Base-by-base conservation (phyloP, 2,113 vertebrate species). In the Coptodon bakossiorum region DNA sequence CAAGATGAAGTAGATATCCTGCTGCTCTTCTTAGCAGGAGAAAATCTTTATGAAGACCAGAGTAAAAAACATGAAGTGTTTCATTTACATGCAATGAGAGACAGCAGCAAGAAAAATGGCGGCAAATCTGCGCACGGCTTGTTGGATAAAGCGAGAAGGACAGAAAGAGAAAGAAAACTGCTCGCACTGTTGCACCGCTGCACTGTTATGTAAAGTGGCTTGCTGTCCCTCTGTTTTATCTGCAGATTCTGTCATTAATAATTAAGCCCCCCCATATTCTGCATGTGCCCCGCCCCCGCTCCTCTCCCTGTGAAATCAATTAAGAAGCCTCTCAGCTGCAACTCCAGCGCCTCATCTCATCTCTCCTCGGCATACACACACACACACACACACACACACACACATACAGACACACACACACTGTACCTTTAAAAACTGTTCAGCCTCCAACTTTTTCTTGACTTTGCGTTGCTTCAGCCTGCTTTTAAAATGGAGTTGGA, bases 241-340 rank as follows among this genome's bases (percentile, higher is more conserved):
- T 92, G 92, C 93, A 95, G 94, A 95, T 95, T 96, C 95, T 95
- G 94, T 92, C 91, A 96, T 96, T 96, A 96, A 96, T 96, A 96
- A 95, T 96, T 95, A 95, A 96, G 88, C 89, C 94, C 91, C 94
- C 86, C 87, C 94, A 94, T 88, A 94, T 92, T 94, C 89, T 92
- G 91, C 94, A 91, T 94, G 91, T 86, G 91, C 91, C 94, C 94
- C 94, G 90, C 92, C 94, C 92, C 90, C 86, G 90, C 94, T 93
- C 90, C 90, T 94, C 95, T 96, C 96, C 96, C 95, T 96, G 94
- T 96, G 95, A 97, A 96, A 97, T 97, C 96, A 97, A 97, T 97
- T 96, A 97, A 91, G 94, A 94, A 92, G 94, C 92, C 83, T 94
- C 94, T 96, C 89, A 93, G 95, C 93, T 94, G 94, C 95, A 94